Conservation (phyloP, 2,113 vertebrate species). For the Ondatra zibethicus region DNA sequence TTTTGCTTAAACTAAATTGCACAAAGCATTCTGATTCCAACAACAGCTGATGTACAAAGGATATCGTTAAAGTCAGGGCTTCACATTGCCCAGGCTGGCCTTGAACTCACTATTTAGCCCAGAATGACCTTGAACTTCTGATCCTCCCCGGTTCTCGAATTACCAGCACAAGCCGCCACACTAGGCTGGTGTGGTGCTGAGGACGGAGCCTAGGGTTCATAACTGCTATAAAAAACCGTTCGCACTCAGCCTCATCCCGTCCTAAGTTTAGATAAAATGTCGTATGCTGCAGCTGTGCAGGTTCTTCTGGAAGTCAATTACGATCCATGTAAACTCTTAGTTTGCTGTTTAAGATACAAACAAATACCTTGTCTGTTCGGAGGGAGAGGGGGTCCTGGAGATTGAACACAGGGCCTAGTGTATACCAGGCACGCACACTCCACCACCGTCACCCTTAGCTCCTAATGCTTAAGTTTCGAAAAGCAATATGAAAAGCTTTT, state of each 20-base stretch:
- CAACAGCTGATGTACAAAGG: not conserved
- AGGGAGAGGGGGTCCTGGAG: not conserved
- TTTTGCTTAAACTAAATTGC: conserved; percentile 27
- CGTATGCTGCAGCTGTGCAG: not conserved
- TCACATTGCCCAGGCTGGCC: not conserved
- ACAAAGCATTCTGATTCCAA: not conserved
- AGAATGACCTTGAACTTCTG: not conserved
- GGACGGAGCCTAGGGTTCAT: too few relatives aligned
- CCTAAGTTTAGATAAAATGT: conserved; percentile 16
- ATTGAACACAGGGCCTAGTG: not conserved
- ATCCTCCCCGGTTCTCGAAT: not conserved
- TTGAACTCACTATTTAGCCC: not conserved
- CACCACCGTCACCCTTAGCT: not conserved
- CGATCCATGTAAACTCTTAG: conserved; percentile 3
- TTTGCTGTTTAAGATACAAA: not conserved
- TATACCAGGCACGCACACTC: not conserved
- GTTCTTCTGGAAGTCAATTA: conserved; percentile 2
- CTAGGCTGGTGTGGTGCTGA: not conserved
- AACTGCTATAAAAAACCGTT: not conserved
- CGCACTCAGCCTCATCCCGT: not conserved
- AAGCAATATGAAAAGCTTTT: conserved; percentile 32
- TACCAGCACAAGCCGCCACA: too few relatives aligned
- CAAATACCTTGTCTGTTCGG: not conserved
- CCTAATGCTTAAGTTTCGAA: conserved; percentile 26
- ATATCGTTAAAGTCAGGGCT: not conserved